phyloP scores from a whole-genome alignment of 2,113 vertebrate genomes.

The Ariopsis seemanni region DNA sequence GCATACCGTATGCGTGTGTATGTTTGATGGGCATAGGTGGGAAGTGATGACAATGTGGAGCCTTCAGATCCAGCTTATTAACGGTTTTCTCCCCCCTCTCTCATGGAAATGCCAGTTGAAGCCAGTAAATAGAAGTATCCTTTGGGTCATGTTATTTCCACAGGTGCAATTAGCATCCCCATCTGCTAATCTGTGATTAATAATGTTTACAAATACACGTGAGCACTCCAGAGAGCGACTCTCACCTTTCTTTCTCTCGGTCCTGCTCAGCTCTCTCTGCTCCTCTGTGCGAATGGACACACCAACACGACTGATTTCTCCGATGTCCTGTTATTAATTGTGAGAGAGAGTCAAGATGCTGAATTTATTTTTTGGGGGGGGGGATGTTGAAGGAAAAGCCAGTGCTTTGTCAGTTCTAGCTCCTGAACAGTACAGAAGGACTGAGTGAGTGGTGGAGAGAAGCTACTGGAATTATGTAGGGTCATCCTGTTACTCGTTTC shows the following conservation, averaged over 20 bases:
- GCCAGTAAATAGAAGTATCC: constrained; percentile 87
- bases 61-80: constrained; percentile 9
- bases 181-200: constrained; percentile 96
- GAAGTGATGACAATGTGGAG: constrained; percentile 30
- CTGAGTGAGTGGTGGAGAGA: constrained; percentile 38
- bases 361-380: background rate
- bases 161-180: constrained; percentile 89
- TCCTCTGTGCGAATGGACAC: constrained; percentile 29
- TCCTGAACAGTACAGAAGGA: background rate
- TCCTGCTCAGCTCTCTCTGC: constrained; percentile 22
- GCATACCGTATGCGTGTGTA: background rate
- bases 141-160: constrained; percentile 84
- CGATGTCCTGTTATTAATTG: constrained; percentile 29
- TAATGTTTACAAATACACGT: constrained; percentile 85
- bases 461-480: constrained; percentile 1
- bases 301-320: constrained; percentile 28
- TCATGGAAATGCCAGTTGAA: constrained; percentile 60
- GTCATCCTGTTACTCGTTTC: background rate
- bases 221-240: constrained; percentile 57
- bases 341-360: constrained; percentile 21
- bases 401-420: background rate
- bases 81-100: constrained; percentile 7
- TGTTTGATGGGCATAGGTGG: background rate
- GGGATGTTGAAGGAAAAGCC: background rate
- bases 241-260: constrained; percentile 43